Percentiles rank a stretch among this genome's conserved stretches.
phyloP scores from a whole-genome alignment of 1,140 invertebrate genomes.

The Drosophila micromelanica region DNA sequence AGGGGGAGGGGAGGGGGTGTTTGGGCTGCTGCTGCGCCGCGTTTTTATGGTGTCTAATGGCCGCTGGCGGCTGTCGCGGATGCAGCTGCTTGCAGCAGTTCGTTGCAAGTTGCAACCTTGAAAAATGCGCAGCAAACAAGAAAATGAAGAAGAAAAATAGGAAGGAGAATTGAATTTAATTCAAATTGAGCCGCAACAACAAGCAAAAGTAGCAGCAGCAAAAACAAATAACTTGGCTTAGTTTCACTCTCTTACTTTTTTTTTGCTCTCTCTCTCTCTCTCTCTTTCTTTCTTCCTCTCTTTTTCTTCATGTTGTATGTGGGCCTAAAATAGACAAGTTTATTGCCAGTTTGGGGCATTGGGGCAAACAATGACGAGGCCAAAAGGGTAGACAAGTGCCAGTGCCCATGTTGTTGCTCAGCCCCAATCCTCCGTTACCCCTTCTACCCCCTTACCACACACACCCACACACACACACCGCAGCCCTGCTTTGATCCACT shows the following conservation, averaged over 20 bases:
- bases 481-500: not conserved
- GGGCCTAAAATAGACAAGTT: conserved; percentile 80
- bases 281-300: conserved; percentile 4
- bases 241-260: conserved; percentile 15
- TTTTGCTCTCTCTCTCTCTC: too few species aligned
- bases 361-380: conserved; percentile 78
- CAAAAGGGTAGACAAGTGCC: conserved; percentile 76
- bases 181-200: conserved; percentile 76
- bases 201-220: conserved; percentile 19
- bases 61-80: conserved; percentile 53
- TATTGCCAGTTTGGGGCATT: conserved; percentile 79
- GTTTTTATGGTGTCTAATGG: conserved; percentile 65
- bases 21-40: conserved; percentile 4
- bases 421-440: not conserved
- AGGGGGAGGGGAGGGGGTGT: not conserved
- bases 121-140: conserved; percentile 35
- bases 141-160: not conserved
- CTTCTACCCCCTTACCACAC: not conserved
- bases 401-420: conserved; percentile 44
- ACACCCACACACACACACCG: not conserved
- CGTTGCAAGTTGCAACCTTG: conserved; percentile 58
- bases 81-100: conserved; percentile 28
- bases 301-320: conserved; percentile 18
- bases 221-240: conserved; percentile 54
- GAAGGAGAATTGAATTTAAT: conserved; percentile 75